Conservation (phyloP, 2,797 vertebrate genomes). For the Prionace glauca region DNA sequence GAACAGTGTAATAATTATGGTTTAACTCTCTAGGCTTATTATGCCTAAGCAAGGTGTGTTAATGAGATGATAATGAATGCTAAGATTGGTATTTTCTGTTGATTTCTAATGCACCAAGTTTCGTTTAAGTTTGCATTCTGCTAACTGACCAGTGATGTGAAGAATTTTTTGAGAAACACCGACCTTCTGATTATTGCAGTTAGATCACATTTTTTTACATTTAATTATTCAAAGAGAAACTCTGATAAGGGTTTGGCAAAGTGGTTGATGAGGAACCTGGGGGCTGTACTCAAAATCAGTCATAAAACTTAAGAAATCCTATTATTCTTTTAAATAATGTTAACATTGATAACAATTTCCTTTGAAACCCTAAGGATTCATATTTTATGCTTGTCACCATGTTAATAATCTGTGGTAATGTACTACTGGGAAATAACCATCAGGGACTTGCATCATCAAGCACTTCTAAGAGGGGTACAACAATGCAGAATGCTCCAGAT, state of each 20-base stretch:
- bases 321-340: background rate
- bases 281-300: background rate
- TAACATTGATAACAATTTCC: background rate
- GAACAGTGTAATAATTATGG: background rate
- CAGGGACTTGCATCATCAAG: background rate
- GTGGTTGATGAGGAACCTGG: background rate
- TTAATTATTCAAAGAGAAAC: background rate
- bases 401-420: background rate
- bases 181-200: background rate
- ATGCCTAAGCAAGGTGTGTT: background rate
- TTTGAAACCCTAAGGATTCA: background rate
- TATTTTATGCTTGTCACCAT: constrained; percentile 2
- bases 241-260: background rate
- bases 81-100: background rate
- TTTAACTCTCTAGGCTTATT: background rate
- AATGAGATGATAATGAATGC: background rate
- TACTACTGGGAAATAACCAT: background rate
- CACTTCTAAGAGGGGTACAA: background rate
- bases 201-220: background rate
- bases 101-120: background rate
- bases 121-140: background rate
- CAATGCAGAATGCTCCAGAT: background rate
- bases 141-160: background rate
- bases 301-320: background rate
- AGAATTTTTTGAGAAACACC: background rate